phyloP scores from a whole-genome alignment of 1,140 invertebrate species.

The Drosophila busckii region DNA sequence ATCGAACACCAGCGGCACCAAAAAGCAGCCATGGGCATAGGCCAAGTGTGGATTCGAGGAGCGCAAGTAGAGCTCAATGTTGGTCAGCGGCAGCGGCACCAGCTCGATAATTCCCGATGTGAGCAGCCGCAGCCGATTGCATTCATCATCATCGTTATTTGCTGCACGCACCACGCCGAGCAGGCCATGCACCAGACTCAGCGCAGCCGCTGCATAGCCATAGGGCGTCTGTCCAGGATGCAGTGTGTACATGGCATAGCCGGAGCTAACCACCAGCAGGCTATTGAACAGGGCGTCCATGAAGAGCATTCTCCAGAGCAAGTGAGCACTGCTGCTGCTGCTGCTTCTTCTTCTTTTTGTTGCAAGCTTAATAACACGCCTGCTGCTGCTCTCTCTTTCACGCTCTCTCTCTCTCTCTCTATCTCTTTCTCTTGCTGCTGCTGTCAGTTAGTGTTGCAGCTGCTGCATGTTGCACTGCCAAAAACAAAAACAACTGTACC shows the following conservation, averaged over 20 bases:
- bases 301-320: constrained; percentile 30
- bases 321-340: background rate
- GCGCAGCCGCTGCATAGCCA: constrained; percentile 49
- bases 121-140: constrained; percentile 35
- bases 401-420: background rate
- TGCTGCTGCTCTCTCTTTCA: background rate
- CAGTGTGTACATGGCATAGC: constrained; percentile 59
- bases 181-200: constrained; percentile 60
- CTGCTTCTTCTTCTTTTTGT: background rate
- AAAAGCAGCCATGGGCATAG: constrained; percentile 53
- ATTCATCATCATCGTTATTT: constrained; percentile 41
- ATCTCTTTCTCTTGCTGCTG: background rate
- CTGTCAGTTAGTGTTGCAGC: too few species aligned
- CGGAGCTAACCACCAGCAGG: constrained; percentile 60
- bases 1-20: constrained; percentile 59
- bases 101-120: constrained; percentile 57
- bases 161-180: constrained; percentile 50
- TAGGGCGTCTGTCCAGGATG: constrained; percentile 53
- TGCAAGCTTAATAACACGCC: too few species aligned
- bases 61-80: constrained; percentile 61
- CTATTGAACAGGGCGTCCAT: constrained; percentile 65
- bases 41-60: constrained; percentile 45
- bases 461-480: too few species aligned
- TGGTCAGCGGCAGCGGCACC: constrained; percentile 55
- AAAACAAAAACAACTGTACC: too few species aligned